These are phyloP conservation scores for Sialia sialis DNA, from an alignment of 2,113 vertebrate species.

Conservation along the genomic window DNA sequence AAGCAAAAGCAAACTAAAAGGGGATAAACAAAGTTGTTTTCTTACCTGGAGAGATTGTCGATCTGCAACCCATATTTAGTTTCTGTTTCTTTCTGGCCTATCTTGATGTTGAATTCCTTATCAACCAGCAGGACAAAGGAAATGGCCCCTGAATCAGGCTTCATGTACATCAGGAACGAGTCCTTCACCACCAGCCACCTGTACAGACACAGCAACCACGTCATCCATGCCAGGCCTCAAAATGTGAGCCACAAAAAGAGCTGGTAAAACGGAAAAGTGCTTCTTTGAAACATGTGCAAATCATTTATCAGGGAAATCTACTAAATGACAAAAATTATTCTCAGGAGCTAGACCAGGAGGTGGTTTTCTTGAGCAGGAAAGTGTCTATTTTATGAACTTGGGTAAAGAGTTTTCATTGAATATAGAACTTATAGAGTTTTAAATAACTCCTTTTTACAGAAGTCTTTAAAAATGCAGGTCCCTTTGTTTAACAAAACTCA, in stretches of 20 bases:
- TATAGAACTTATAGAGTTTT: not conserved
- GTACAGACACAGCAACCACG: not conserved
- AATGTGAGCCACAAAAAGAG: rapidly evolving
- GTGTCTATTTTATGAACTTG: not conserved
- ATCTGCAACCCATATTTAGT: slow-evolving; percentile 89
- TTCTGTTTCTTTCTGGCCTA: slow-evolving; percentile 92
- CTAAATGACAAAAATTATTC: not conserved
- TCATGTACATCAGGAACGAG: slow-evolving; percentile 94
- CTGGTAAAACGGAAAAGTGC: not conserved
- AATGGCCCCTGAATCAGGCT: slow-evolving; percentile 87
- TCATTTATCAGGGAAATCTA: not conserved
- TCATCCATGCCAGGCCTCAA: not conserved
- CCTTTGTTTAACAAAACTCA: not conserved
- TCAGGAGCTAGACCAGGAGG: not conserved
- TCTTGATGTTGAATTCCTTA: slow-evolving; percentile 91
- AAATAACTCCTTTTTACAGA: not conserved
- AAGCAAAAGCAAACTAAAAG: not conserved
- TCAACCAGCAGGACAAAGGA: slow-evolving; percentile 92
- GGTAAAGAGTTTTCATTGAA: not conserved
- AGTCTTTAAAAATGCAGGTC: not conserved
- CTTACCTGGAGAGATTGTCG: slow-evolving; percentile 91
- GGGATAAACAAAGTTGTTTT: not conserved
- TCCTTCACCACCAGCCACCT: slow-evolving; percentile 98
- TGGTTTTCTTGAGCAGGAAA: not conserved
- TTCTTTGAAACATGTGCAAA: not conserved